Conservation (phyloP, 2,888 invertebrate species). For the Myopa tessellatipennis region DNA sequence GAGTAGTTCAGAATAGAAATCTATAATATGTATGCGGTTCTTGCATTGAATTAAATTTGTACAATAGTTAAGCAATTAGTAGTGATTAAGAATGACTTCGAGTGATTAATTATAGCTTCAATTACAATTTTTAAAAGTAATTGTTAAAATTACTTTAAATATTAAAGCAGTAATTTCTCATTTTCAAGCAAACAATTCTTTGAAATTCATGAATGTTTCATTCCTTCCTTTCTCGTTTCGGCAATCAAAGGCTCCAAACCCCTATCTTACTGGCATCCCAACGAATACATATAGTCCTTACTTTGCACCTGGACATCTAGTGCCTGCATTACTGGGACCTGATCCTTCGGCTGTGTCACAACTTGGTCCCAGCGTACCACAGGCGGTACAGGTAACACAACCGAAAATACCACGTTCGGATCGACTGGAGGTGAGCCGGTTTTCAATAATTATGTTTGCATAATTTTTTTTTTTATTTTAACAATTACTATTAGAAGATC, state of each 20-base stretch:
- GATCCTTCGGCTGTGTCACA: constrained; percentile 85
- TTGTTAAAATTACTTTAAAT: too few species aligned
- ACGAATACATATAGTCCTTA: constrained; percentile 92
- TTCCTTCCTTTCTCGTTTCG: constrained; percentile 35
- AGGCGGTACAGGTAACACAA: constrained; percentile 88
- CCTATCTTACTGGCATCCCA: constrained; percentile 91
- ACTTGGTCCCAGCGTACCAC: constrained; percentile 81
- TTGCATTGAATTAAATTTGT: too few species aligned
- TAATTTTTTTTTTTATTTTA: constrained; percentile 40
- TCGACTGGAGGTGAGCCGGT: constrained; percentile 89
- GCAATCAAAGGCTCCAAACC: constrained; percentile 82
- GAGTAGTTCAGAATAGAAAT: too few species aligned
- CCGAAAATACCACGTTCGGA: constrained; percentile 96
- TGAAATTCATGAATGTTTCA: not conserved
- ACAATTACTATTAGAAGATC: constrained; percentile 16
- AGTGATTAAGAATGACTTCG: too few species aligned
- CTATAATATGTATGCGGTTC: too few species aligned
- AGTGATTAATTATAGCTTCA: too few species aligned
- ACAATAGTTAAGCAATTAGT: too few species aligned
- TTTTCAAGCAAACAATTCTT: not conserved
- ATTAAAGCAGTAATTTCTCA: too few species aligned
- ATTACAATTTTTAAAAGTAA: too few species aligned
- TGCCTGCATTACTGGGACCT: constrained; percentile 90
- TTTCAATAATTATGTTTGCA: constrained; percentile 15
- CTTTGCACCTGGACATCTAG: constrained; percentile 87